Evolutionary conservation across 2,797 vertebrate genomes (phyloP).

Genomic region (Ammospiza maritima): DNA sequence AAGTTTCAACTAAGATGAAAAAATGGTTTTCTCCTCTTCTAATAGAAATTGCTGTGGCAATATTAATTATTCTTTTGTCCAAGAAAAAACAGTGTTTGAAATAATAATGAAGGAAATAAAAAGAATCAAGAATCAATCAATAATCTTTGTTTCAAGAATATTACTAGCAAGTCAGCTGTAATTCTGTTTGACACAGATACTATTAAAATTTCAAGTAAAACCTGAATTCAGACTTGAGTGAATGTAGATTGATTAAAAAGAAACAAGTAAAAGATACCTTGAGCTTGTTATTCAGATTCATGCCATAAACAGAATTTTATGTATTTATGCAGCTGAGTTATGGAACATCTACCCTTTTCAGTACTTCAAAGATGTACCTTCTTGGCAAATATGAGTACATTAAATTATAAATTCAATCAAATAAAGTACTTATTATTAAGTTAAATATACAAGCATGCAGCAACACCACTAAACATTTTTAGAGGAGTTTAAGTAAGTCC

Average conservation of each 20-base stretch:
- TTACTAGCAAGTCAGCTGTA: background rate
- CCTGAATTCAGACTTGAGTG: background rate
- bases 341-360: background rate
- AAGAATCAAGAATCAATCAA: background rate
- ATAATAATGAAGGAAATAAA: background rate
- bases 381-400: background rate
- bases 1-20: background rate
- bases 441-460: background rate
- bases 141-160: background rate
- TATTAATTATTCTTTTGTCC: slow-evolving; percentile 27
- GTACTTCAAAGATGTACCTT: background rate
- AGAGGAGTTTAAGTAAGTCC: background rate
- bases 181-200: background rate
- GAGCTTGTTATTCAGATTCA: background rate
- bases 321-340: background rate
- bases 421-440: background rate
- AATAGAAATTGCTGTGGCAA: background rate
- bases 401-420: background rate
- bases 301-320: background rate
- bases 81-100: background rate
- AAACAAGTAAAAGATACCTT: background rate
- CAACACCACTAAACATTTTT: background rate
- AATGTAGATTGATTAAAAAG: background rate
- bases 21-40: background rate
- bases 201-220: background rate